phyloP scores from a whole-genome alignment of 2,888 invertebrate genomes.

The Seira musarum region DNA sequence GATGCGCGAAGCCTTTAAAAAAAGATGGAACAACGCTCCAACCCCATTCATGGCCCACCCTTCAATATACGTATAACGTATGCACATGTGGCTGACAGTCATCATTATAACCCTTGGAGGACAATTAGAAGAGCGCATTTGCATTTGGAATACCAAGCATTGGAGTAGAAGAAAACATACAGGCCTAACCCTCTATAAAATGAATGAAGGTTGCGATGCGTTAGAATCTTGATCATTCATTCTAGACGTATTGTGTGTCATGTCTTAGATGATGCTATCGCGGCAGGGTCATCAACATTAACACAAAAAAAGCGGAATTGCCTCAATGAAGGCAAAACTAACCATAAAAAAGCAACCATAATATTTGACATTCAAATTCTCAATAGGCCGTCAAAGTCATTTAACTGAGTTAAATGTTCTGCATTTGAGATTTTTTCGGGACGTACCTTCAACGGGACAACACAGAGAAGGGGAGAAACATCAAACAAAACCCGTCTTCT shows the following conservation, averaged over 20 bases:
- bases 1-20: slow-evolving; percentile 10
- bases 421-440: background rate
- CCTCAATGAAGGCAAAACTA: background rate
- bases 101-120: slow-evolving; percentile 33
- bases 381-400: slow-evolving; percentile 25
- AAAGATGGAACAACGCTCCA: background rate
- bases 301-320: background rate
- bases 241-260: background rate
- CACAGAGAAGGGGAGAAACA: background rate
- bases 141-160: slow-evolving; percentile 32
- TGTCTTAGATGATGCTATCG: background rate
- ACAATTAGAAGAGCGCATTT: slow-evolving; percentile 28
- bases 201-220: background rate
- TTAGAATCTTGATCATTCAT: slow-evolving; percentile 7
- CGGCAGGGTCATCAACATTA: slow-evolving; percentile 27
- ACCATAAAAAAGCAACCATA: slow-evolving; percentile 12
- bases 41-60: background rate
- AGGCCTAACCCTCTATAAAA: background rate
- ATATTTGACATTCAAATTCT: slow-evolving; percentile 38
- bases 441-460: background rate
- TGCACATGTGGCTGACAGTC: background rate
- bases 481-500: background rate
- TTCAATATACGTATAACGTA: background rate
- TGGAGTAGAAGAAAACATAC: slow-evolving; percentile 4
- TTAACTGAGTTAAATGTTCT: background rate